A percentile compares a stretch with the other conserved stretches of the same genome.
Conservation (phyloP, 2,888 invertebrate genomes). For the Megalurothrips usitatus region DNA sequence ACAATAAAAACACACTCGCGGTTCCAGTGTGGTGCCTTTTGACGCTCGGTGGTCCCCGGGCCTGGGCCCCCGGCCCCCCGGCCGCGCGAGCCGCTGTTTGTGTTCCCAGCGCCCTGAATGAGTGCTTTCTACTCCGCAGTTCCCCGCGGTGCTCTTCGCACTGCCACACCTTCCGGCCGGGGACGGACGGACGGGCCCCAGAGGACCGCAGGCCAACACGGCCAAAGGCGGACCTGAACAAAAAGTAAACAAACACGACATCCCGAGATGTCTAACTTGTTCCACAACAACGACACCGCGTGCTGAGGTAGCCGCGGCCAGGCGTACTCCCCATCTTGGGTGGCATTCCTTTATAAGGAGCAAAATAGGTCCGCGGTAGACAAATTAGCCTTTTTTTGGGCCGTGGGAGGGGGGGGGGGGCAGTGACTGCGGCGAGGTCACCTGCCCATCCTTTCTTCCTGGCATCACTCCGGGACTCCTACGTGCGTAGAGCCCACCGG, state of each 20-base stretch:
- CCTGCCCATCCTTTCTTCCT: background rate
- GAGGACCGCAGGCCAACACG: background rate
- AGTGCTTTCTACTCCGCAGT: too few species aligned
- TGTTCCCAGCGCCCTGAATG: too few species aligned
- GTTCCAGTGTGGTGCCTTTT: too few species aligned
- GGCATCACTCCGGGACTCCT: background rate
- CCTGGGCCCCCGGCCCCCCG: too few species aligned
- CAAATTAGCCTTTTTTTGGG: conserved; percentile 6
- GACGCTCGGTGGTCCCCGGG: too few species aligned
- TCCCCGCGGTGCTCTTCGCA: background rate
- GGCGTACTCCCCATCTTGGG: background rate
- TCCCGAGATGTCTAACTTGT: background rate
- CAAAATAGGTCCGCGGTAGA: conserved; percentile 1
- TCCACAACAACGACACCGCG: background rate
- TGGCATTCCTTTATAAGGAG: conserved; percentile 5
- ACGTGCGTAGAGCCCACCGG: background rate
- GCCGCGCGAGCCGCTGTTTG: too few species aligned
- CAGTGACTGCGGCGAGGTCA: background rate
- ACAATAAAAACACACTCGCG: too few species aligned
- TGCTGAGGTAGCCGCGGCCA: background rate
- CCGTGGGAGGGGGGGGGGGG: background rate
- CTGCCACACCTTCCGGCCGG: background rate
- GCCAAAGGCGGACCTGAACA: too few species aligned
- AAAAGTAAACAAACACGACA: conserved; percentile 1
- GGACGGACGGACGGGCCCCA: background rate